Base-by-base conservation (phyloP, 1,140 invertebrate species). In the Drosophila leontia region DNA sequence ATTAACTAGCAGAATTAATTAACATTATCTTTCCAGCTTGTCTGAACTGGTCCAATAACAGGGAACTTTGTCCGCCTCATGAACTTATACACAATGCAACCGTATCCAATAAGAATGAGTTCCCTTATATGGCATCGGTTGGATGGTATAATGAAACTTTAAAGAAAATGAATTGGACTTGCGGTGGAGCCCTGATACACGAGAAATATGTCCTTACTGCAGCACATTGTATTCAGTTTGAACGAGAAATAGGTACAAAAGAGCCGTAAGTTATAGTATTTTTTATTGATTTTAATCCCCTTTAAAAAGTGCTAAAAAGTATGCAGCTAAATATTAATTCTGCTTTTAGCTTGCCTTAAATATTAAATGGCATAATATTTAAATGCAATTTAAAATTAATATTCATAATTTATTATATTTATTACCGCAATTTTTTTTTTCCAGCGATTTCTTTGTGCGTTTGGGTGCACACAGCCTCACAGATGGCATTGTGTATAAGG, bases 201-300 rank as follows among this genome's bases (percentile, higher is more conserved):
- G 12, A 19, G 9, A 45, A 11, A 45, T 45, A 12, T 45, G 42
- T 45, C 19, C 42, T 45, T 12, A 19, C 42, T 19, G 42, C 42
- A 6, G 42, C 42, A 12, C 42, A 45, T 19, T 45, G 42, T 19
- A 2, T 45, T 19, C 9, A 19, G 17, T 6, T 45, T 45, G 0
- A 19, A 19, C 9, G 42, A 12, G 1, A 1, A 0, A 0, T 0
- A 0, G 1, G 3, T 12, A 6, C 11, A 17, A 2, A 4, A 19
- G 17, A 12, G 9, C 42, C 42, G 42, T 45, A 45, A 45, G 42
- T 45, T 12, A 12, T 12, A 19, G 5, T 42, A 44, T 19, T 44
- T 19, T 44, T 0, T 9, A 6, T 3, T 8, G 7, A 44, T 19
- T 41, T 41, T 7, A 42, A 15, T 15, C 15, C 4, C 6, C 5